Evolutionary conservation across 2,888 invertebrate genomes (phyloP).

Genomic region (Diaphora mendica): DNA sequence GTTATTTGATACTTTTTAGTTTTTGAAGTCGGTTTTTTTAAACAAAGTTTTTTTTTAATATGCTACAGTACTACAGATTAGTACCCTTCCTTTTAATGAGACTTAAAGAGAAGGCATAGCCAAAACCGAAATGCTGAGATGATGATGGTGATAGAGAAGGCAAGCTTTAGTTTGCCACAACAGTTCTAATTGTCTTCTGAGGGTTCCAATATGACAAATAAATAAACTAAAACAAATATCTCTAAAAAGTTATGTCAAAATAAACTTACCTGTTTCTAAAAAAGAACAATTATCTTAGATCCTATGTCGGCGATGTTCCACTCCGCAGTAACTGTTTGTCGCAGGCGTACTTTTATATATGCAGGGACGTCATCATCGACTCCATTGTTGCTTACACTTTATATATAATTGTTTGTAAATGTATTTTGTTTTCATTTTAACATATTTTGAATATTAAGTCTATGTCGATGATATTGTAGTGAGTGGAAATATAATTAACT

Average conservation of each 20-base stretch:
- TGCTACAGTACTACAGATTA: neutral
- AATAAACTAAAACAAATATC: neutral
- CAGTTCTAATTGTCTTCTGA: neutral
- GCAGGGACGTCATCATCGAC: constrained; percentile 60
- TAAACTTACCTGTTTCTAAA: constrained; percentile 32
- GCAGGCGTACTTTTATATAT: constrained; percentile 32
- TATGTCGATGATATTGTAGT: neutral
- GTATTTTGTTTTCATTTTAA: constrained; percentile 10
- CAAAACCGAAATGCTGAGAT: neutral
- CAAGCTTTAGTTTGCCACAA: neutral
- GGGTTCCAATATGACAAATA: neutral
- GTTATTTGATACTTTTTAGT: too few relatives aligned
- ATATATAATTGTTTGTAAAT: constrained; percentile 33
- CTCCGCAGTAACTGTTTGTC: constrained; percentile 29
- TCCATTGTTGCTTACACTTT: constrained; percentile 85
- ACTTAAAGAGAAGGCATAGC: too few relatives aligned
- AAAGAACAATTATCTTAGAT: constrained; percentile 19
- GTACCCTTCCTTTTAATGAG: neutral
- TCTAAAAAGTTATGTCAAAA: neutral
- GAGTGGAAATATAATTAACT: neutral
- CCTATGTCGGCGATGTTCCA: constrained; percentile 24
- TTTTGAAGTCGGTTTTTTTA: too few relatives aligned
- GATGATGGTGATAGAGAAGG: neutral
- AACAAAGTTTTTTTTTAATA: too few relatives aligned
- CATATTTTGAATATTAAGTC: constrained; percentile 17